Evolutionary conservation across 1,140 invertebrate species (phyloP).

Genomic region (Heliconius hewitsoni): DNA sequence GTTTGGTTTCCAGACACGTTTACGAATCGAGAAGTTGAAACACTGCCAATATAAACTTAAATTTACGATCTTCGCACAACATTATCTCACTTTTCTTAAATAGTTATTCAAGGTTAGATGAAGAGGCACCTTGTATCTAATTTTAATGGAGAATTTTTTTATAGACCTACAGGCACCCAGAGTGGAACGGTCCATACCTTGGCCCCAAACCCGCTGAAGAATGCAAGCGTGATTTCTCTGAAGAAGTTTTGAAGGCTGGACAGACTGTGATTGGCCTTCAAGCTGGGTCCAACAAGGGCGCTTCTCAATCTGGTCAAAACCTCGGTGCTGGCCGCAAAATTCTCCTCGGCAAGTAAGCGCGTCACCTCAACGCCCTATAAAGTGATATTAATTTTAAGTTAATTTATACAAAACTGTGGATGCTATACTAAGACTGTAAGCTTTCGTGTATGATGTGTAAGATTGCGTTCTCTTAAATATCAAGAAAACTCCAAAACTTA

Average conservation of each 20-base stretch:
- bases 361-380: conserved; percentile 41
- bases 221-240: conserved; percentile 94
- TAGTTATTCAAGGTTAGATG: conserved; percentile 58
- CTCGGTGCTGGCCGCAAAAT: conserved; percentile 96
- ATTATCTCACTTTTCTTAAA: conserved; percentile 76
- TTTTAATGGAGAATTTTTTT: conserved; percentile 36
- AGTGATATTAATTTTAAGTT: conserved; percentile 79
- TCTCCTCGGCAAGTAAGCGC: conserved; percentile 90
- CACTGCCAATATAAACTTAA: conserved; percentile 64
- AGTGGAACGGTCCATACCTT: conserved; percentile 93
- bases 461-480: conserved; percentile 46
- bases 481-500: conserved; percentile 49
- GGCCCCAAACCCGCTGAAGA: conserved; percentile 96
- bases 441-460: conserved; percentile 56
- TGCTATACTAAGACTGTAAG: conserved; percentile 64
- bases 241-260: conserved; percentile 94
- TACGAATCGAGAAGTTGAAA: conserved; percentile 59
- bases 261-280: conserved; percentile 96
- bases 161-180: conserved; percentile 93
- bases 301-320: conserved; percentile 95
- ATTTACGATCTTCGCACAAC: conserved; percentile 71
- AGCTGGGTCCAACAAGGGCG: conserved; percentile 97
- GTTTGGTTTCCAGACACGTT: conserved; percentile 61
- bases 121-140: conserved; percentile 36
- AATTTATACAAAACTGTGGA: conserved; percentile 68